Conservation (phyloP, 2,797 vertebrate species). For the Tachyglossus aculeatus region DNA sequence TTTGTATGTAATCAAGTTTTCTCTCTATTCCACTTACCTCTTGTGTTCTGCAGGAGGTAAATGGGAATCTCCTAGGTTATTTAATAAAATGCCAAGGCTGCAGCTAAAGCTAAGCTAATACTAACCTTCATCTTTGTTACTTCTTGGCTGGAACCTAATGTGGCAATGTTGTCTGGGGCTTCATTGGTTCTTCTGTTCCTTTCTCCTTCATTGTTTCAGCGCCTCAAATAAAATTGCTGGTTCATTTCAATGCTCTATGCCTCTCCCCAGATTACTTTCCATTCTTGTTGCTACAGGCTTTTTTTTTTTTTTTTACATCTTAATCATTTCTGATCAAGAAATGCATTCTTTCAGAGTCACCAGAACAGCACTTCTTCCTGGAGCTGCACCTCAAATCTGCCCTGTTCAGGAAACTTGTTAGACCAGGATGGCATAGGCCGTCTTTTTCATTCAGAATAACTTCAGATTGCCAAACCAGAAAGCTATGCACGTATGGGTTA, state of each 20-base stretch:
- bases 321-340: slow-evolving; percentile 14
- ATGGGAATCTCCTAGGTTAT: neutral
- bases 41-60: neutral
- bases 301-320: slow-evolving; percentile 15
- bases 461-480: neutral
- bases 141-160: slow-evolving; percentile 12
- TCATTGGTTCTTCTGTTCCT: neutral
- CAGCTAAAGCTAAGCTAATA: too few species aligned
- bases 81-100: too few species aligned
- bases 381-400: neutral
- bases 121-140: neutral
- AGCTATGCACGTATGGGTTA: neutral
- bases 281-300: slow-evolving; percentile 35
- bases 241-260: slow-evolving; percentile 5
- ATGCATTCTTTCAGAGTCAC: neutral
- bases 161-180: neutral
- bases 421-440: neutral
- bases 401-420: slow-evolving; percentile 5
- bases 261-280: slow-evolving; percentile 9
- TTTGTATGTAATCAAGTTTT: too few species aligned
- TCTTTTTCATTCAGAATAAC: slow-evolving; percentile 3
- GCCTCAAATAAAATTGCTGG: neutral
- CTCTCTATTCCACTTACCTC: too few species aligned
- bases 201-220: too few species aligned
- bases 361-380: neutral